Conservation (phyloP, 2,888 invertebrate genomes). For the Rhopalosiphum nymphaeae region DNA sequence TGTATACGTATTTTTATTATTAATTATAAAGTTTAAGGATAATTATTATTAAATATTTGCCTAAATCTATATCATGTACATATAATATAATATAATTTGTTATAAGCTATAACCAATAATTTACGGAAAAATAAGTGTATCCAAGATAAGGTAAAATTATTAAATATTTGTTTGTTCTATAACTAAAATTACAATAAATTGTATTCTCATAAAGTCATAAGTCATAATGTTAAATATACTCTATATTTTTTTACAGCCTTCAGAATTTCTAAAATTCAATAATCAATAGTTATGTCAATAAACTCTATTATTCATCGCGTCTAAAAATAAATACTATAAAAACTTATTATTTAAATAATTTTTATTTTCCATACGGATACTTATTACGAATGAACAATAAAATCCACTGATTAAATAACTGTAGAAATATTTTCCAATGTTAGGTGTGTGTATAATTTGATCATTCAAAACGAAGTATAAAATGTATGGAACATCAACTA, state of each 20-base stretch:
- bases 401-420: slow-evolving; percentile 50
- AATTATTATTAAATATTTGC: neutral
- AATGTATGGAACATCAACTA: neutral
- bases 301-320: neutral
- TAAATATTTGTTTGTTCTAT: neutral
- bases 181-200: neutral
- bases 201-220: too few species aligned
- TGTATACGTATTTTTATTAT: neutral
- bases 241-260: slow-evolving; percentile 10
- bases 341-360: neutral
- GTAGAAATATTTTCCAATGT: neutral
- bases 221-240: neutral
- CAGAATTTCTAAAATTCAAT: neutral
- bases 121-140: neutral
- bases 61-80: neutral
- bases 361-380: neutral
- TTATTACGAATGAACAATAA: slow-evolving; percentile 39
- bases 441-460: slow-evolving; percentile 25
- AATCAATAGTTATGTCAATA: slow-evolving; percentile 33
- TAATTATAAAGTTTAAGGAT: neutral
- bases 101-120: neutral
- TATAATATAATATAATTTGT: neutral
- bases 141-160: neutral
- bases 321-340: neutral
- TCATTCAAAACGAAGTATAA: neutral